Evolutionary conservation across 2,113 vertebrate species (phyloP), one percentile per base, ranked within the genome.

Genomic region (Grus americana): DNA sequence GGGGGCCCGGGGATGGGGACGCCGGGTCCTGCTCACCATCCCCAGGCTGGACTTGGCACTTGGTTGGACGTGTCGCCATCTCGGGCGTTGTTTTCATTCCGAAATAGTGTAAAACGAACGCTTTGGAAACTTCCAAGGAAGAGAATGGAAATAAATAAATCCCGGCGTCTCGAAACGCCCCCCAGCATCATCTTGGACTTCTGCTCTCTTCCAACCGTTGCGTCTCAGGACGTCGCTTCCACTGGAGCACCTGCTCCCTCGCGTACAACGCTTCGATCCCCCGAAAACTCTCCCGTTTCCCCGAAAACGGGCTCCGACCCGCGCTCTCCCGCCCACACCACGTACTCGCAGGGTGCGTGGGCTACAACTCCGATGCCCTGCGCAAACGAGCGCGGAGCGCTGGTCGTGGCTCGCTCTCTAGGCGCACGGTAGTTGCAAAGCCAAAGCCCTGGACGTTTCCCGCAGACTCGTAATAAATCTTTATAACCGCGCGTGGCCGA

Each of bases 391-490:
- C 24, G 6, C 16, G 9, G 44, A 67, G 50, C 20, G 4, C 9
- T 83, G 27, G 13, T 5, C 34, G 40, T 8, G 73, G 59, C 66
- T 86, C 0, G 2, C 20, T n/a, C 52, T 32, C 38, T 4, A 5
- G 57, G 11, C 5, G 7, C 32, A 11, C 11, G 42, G 52, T 44
- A 30, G 36, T 9, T 12, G 55, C 93, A 87, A 96, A 98, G 98
- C 96, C 98, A 95, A 88, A 98, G 97, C 93, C 93, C 97, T 97
- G 98, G 98, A 97, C 95, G 62, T 97, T 98, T 98, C 98, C 96
- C 95, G 93, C 98, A 96, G 98, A 93, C 98, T 98, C 94, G 84
- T 98, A 98, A 98, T 99, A 99, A 99, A 99, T 99, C 98, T 98
- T 98, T 97, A 98, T 97, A 98, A 98, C 98, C 97, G 96, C 98